phyloP scores from a whole-genome alignment of 2,888 invertebrate species.

The Ceraclea dissimilis region DNA sequence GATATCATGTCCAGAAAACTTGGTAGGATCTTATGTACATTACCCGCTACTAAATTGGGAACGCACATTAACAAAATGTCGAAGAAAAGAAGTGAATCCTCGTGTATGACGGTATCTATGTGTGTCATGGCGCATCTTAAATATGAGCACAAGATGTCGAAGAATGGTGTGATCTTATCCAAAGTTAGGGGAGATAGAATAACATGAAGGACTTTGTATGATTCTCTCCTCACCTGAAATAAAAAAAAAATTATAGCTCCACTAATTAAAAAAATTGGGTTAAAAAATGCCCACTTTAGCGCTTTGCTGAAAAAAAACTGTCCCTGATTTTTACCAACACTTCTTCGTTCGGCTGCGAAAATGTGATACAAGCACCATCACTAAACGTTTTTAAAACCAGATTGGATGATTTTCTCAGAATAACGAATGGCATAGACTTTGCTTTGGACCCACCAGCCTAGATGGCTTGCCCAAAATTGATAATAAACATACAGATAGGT shows the following conservation, averaged over 20 bases:
- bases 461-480: too few relatives aligned
- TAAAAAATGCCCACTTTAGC: too few relatives aligned
- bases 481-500: too few relatives aligned
- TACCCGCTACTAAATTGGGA: constrained; percentile 56
- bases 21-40: constrained; percentile 63
- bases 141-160: constrained; percentile 69
- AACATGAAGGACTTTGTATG: constrained; percentile 48
- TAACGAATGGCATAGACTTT: too few relatives aligned
- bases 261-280: too few relatives aligned
- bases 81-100: constrained; percentile 72
- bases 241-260: constrained; percentile 8
- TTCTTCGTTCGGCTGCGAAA: too few relatives aligned
- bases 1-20: constrained; percentile 84
- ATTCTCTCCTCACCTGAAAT: constrained; percentile 48
- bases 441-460: too few relatives aligned
- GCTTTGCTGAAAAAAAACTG: too few relatives aligned
- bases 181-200: constrained; percentile 37
- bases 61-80: constrained; percentile 66
- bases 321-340: too few relatives aligned
- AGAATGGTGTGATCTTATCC: constrained; percentile 62
- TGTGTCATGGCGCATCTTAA: constrained; percentile 87
- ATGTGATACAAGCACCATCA: too few relatives aligned
- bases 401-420: too few relatives aligned
- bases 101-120: constrained; percentile 70
- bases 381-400: too few relatives aligned